Percentiles rank a stretch among this genome's conserved stretches.
phyloP scores from a whole-genome alignment of 2,888 invertebrate genomes.

The Eucera pruinosa region DNA sequence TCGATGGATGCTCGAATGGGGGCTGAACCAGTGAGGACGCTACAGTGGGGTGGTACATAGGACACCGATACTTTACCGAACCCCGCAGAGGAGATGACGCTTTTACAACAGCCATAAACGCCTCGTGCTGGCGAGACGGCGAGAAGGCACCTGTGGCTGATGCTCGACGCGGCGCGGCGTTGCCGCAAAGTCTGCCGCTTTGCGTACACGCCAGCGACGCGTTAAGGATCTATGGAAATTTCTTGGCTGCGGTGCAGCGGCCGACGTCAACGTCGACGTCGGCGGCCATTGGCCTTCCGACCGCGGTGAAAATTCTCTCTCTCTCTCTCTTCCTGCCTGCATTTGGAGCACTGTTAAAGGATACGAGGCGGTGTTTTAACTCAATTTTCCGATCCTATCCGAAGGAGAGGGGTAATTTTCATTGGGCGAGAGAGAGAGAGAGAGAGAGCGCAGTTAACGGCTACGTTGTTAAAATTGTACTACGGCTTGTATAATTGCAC shows the following conservation, averaged over 20 bases:
- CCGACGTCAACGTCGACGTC: background rate
- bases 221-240: constrained; percentile 45
- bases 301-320: background rate
- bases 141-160: constrained; percentile 70
- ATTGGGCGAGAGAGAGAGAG: no score
- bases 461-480: constrained; percentile 15
- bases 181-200: constrained; percentile 47
- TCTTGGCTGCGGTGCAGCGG: constrained; percentile 24
- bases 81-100: constrained; percentile 26
- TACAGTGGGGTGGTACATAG: constrained; percentile 43
- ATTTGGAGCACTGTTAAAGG: background rate
- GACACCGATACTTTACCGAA: constrained; percentile 37
- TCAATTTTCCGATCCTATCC: constrained; percentile 8
- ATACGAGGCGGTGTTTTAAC: constrained; percentile 6
- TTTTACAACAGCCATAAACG: constrained; percentile 63
- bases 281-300: constrained; percentile 27
- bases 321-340: background rate
- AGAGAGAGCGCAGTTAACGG: no score
- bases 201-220: constrained; percentile 43
- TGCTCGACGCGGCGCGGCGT: constrained; percentile 40
- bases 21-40: constrained; percentile 19
- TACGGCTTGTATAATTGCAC: constrained; percentile 7
- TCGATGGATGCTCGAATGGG: constrained; percentile 1
- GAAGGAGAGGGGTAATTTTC: constrained; percentile 5
- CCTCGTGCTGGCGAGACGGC: constrained; percentile 47